phyloP scores from a whole-genome alignment of 2,797 vertebrate genomes.

The Lepus oiostolus region DNA sequence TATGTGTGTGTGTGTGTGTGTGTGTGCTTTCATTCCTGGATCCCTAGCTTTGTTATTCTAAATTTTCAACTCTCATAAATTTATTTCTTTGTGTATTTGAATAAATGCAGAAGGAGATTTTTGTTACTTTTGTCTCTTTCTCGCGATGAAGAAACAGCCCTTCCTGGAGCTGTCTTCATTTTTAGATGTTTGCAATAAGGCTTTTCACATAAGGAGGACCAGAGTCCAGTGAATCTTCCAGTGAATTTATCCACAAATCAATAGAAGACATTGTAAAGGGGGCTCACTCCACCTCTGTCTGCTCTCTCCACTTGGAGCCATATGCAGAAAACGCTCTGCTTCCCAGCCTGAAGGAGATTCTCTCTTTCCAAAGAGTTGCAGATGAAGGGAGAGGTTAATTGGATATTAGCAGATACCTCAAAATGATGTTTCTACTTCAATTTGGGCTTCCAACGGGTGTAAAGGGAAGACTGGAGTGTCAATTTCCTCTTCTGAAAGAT shows the following conservation, averaged over 20 bases:
- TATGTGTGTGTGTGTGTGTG: too few relatives aligned
- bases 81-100: constrained; percentile 52
- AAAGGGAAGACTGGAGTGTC: not conserved
- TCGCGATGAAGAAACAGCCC: not conserved
- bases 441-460: constrained; percentile 74
- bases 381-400: constrained; percentile 83
- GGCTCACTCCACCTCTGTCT: constrained; percentile 57
- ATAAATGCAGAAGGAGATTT: not conserved
- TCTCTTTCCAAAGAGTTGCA: constrained; percentile 75
- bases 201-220: constrained; percentile 5
- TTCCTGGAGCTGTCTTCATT: constrained; percentile 37
- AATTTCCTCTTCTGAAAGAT: constrained; percentile 33
- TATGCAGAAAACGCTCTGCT: constrained; percentile 53
- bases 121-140: not conserved
- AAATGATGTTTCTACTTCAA: constrained; percentile 67
- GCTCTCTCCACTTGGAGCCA: constrained; percentile 39
- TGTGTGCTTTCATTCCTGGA: not conserved
- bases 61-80: not conserved
- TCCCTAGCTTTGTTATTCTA: not conserved
- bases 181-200: constrained; percentile 61
- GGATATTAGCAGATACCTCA: constrained; percentile 70
- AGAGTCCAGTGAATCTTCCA: constrained; percentile 63
- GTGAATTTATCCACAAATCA: constrained; percentile 71
- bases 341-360: constrained; percentile 76
- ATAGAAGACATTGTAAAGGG: constrained; percentile 62